Percentiles rank a stretch among this genome's conserved stretches.
Conservation (phyloP, 2,888 invertebrate species). For the Proisotoma minuta region DNA sequence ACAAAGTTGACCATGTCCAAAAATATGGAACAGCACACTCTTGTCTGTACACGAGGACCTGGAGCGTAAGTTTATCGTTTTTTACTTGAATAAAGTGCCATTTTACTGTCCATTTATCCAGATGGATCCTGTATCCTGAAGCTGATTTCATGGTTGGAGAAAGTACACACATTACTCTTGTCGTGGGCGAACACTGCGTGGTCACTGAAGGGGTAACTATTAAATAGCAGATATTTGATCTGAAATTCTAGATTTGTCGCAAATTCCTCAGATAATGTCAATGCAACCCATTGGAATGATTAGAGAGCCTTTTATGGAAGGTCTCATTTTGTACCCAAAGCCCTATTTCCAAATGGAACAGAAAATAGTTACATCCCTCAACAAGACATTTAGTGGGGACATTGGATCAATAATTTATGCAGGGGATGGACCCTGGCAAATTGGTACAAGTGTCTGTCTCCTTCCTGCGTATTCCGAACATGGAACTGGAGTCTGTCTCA, state of each 20-base stretch:
- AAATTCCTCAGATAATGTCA: neutral
- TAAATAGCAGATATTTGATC: neutral
- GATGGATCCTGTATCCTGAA: neutral
- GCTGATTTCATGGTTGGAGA: neutral
- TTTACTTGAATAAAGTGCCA: too few species aligned
- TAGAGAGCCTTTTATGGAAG: neutral
- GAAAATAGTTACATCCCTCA: neutral
- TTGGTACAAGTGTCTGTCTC: neutral
- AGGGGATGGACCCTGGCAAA: neutral
- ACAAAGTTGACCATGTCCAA: neutral
- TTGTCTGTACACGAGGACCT: neutral
- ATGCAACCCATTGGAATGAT: neutral
- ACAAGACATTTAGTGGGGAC: neutral
- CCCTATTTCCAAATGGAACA: neutral
- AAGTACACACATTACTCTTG: neutral
- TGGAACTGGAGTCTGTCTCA: neutral
- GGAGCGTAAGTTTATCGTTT: slow-evolving; percentile 3
- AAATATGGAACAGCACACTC: neutral
- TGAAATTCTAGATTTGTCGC: neutral
- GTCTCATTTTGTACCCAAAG: slow-evolving; percentile 1
- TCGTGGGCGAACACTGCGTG: slow-evolving; percentile 1
- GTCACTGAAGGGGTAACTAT: neutral
- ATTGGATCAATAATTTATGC: neutral
- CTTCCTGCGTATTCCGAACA: neutral
- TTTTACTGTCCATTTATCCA: too few species aligned